Base-by-base conservation (phyloP, 2,113 vertebrate species). In the Pterocles gutturalis region DNA sequence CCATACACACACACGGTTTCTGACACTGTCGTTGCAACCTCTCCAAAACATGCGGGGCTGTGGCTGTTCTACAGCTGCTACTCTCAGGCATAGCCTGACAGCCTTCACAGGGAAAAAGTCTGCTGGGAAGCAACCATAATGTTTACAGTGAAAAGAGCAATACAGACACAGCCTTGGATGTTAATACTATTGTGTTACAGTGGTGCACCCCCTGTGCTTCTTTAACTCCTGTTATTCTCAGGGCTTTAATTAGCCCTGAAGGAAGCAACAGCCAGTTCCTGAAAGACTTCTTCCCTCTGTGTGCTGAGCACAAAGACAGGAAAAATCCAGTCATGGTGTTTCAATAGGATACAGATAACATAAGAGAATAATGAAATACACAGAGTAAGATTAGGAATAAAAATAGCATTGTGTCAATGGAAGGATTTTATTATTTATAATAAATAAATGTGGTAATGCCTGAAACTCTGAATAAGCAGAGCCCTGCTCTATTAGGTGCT, bases 71-170 rank as follows among this genome's bases (percentile, higher is more conserved):
- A 54, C 20, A 55, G 46, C 6, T 51, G 8, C 16, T 55, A 34
- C 24, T n/a, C 38, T 61, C 24, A 13, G 46, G 13, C 58, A 53
- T 0, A 81, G 25, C 7, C 15, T 1, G 0, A 43, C 11, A 60
- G 65, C 19, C 34, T 51, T 51, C 45, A 29, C 1, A 26, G 12
- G 24, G 33, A 69, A 81, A 46, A 46, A 31, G 26, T 21, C 34
- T 72, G n/a, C 7, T 25, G 45, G 67, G 72, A 46, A 64, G 36
- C 1, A 0, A 72, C 24, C 11, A 28, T 22, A 65, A 62, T 2
- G 26, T 53, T 79, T 79, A 75, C n/a, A 58, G 51, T 26, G 13
- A 81, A 38, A 13, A 57, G 6, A 78, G 49, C 5, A 17, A 38
- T 14, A 34, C 17, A 72, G 62, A 46, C 49, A 7, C 1, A 24